Conservation (phyloP, 2,888 invertebrate species). For the Dorcus parallelipipedus region DNA sequence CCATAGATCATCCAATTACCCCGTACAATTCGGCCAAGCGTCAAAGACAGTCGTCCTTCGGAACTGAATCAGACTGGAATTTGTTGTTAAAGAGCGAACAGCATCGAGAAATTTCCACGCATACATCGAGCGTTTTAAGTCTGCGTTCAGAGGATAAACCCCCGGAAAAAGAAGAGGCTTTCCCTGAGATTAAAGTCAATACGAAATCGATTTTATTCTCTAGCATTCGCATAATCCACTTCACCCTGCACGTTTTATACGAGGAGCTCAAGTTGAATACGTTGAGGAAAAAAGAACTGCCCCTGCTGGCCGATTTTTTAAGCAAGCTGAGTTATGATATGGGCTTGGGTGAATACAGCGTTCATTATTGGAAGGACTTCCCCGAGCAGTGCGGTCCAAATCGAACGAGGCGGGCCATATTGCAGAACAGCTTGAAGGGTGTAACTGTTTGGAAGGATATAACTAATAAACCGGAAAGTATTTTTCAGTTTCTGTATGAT, state of each 20-base stretch:
- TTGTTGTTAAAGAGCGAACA: conserved; percentile 56
- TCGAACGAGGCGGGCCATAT: conserved; percentile 50
- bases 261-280: conserved; percentile 86
- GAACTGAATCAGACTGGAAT: conserved; percentile 80
- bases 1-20: conserved; percentile 42
- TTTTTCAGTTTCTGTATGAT: conserved; percentile 68
- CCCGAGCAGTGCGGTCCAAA: conserved; percentile 56
- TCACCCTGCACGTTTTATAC: conserved; percentile 81
- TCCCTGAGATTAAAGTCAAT: conserved; percentile 51
- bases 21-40: conserved; percentile 65
- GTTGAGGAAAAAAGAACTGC: conserved; percentile 64
- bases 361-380: conserved; percentile 84
- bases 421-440: conserved; percentile 56
- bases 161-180: background rate
- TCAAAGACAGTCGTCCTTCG: conserved; percentile 73
- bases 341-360: conserved; percentile 64
- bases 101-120: conserved; percentile 52
- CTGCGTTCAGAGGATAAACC: conserved; percentile 12
- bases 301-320: conserved; percentile 66
- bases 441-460: conserved; percentile 62
- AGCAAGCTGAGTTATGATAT: conserved; percentile 77
- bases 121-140: conserved; percentile 48
- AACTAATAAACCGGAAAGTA: conserved; percentile 61
- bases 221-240: conserved; percentile 71
- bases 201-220: conserved; percentile 67